Evolutionary conservation across 2,888 invertebrate species (phyloP).

Genomic region (Dicyrtoma fusca): DNA sequence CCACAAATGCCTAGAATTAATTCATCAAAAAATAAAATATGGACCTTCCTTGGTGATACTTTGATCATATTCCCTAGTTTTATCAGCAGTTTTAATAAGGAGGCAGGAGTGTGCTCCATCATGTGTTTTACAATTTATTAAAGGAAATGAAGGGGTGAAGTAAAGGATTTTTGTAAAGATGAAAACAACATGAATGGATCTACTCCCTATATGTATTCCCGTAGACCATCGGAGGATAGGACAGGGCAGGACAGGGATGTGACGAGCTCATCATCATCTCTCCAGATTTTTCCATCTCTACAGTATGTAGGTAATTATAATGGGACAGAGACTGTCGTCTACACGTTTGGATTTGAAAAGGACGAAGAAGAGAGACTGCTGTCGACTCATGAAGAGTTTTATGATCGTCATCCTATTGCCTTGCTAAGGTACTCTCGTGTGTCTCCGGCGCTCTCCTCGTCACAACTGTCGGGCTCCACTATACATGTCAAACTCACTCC

Average conservation of each 20-base stretch:
- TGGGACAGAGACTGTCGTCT: slow-evolving; percentile 14
- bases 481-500: slow-evolving; percentile 13
- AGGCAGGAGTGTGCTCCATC: too few species aligned
- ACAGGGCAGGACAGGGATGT: not conserved
- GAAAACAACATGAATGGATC: too few species aligned
- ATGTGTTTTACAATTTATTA: too few species aligned
- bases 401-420: slow-evolving; percentile 24
- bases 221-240: not conserved
- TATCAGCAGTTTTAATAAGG: too few species aligned
- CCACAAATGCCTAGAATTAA: too few species aligned
- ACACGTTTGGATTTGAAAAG: slow-evolving; percentile 23
- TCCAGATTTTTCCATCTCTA: not conserved
- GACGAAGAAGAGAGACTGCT: slow-evolving; percentile 10
- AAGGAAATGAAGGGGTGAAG: too few species aligned
- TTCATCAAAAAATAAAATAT: too few species aligned
- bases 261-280: not conserved
- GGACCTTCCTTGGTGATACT: too few species aligned
- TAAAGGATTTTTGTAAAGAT: too few species aligned
- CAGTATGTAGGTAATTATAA: slow-evolving; percentile 1
- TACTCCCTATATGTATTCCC: too few species aligned
- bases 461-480: not conserved
- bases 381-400: slow-evolving; percentile 22
- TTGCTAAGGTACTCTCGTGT: slow-evolving; percentile 10
- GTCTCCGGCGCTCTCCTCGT: not conserved
- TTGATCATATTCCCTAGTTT: too few species aligned